These are phyloP conservation scores for Manacus vitellinus DNA, from an alignment of 2,113 vertebrate species.

Conservation along the genomic window DNA sequence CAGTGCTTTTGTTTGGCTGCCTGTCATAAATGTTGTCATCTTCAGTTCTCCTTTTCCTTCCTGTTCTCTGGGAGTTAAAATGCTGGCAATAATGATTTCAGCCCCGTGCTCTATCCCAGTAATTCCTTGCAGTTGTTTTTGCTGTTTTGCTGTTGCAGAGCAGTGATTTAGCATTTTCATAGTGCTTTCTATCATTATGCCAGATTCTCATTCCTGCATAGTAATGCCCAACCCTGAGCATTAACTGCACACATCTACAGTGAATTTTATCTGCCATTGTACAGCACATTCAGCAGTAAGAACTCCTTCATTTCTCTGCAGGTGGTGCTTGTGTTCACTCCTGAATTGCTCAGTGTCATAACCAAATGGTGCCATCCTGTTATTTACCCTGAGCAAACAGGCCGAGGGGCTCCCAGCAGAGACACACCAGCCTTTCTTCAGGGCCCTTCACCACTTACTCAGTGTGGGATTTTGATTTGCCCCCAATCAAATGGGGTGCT, in stretches of 20 bases:
- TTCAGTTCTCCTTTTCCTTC: neutral
- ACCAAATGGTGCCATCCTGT: neutral
- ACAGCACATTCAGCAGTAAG: neutral
- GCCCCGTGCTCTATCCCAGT: neutral
- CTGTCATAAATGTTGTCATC: neutral
- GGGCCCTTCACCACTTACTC: neutral
- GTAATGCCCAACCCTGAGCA: neutral
- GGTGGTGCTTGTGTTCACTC: neutral
- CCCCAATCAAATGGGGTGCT: neutral
- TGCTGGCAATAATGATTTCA: neutral
- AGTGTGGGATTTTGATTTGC: neutral
- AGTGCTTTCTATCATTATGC: fast-evolving
- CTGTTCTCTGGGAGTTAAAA: neutral
- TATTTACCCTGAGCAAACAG: neutral
- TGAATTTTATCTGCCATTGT: neutral
- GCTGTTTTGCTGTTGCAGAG: neutral
- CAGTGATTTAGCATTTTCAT: neutral
- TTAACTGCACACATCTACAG: neutral
- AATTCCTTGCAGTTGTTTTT: neutral
- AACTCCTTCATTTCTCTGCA: neutral
- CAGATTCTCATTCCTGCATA: neutral
- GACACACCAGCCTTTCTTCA: neutral
- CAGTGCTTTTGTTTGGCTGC: neutral
- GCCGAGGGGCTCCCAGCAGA: neutral
- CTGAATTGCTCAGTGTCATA: neutral